A percentile compares a stretch with the other conserved stretches of the same genome.
These are phyloP conservation scores for Penaeus chinensis DNA, from an alignment of 1,140 invertebrate species.

Conservation along the genomic window DNA sequence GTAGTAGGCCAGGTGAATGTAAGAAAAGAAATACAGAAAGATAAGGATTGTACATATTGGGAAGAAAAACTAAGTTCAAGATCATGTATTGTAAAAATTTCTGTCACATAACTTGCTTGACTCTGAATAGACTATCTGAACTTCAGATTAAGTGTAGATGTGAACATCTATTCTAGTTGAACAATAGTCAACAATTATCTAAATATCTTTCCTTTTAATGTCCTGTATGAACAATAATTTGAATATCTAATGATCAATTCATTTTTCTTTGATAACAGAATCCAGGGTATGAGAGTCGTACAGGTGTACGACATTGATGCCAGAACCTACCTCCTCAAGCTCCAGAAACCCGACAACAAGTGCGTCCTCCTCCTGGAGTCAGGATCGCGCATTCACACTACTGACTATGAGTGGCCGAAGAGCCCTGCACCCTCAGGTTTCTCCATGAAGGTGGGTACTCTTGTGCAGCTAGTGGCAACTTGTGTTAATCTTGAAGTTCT, in stretches of 20 bases:
- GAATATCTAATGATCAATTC: neutral
- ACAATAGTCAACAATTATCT: too few relatives aligned
- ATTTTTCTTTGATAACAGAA: conserved; percentile 71
- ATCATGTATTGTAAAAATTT: too few relatives aligned
- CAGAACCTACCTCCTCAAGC: conserved; percentile 94
- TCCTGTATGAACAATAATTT: neutral
- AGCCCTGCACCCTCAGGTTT: conserved; percentile 86
- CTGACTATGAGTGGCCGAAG: conserved; percentile 98
- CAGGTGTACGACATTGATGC: conserved; percentile 98
- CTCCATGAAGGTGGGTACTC: conserved; percentile 87
- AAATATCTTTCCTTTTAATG: conserved; percentile 33
- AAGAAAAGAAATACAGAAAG: too few relatives aligned
- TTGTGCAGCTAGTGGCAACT: too few relatives aligned
- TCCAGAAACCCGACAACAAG: conserved; percentile 87
- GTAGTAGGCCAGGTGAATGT: too few relatives aligned
- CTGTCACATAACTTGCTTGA: too few relatives aligned
- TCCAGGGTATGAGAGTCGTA: conserved; percentile 91
- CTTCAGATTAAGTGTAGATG: too few relatives aligned
- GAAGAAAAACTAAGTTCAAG: too few relatives aligned
- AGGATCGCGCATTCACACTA: conserved; percentile 92
- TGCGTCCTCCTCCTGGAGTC: conserved; percentile 92
- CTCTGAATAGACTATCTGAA: too few relatives aligned
- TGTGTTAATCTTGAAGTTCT: too few relatives aligned
- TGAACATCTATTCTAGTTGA: too few relatives aligned
- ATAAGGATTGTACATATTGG: too few relatives aligned